Conservation (phyloP, 2,797 vertebrate species). For the Gadopsis marmoratus region DNA sequence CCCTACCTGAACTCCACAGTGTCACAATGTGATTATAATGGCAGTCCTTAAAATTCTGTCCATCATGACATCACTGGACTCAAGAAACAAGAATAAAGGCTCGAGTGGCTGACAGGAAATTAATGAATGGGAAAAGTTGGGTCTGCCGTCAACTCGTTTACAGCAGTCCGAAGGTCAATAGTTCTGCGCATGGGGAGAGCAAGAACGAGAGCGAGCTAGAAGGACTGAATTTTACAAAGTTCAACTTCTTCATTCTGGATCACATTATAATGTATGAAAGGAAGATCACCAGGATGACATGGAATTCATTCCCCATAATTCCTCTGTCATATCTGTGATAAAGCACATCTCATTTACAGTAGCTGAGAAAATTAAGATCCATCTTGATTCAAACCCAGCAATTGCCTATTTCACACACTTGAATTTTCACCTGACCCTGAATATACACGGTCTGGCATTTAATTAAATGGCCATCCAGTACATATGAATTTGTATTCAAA, state of each 20-base stretch:
- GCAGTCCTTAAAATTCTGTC: slow-evolving; percentile 8
- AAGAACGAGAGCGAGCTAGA: background rate
- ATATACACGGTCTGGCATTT: slow-evolving; percentile 50
- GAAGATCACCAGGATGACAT: slow-evolving; percentile 55
- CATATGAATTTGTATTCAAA: slow-evolving; percentile 60
- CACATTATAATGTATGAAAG: slow-evolving; percentile 56
- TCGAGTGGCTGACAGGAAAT: slow-evolving; percentile 30
- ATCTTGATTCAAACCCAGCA: slow-evolving; percentile 39
- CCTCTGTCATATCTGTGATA: slow-evolving; percentile 66
- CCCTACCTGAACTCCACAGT: background rate
- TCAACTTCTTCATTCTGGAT: slow-evolving; percentile 48
- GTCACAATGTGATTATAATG: background rate
- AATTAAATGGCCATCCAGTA: slow-evolving; percentile 61
- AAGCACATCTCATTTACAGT: slow-evolving; percentile 73
- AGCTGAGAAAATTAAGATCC: slow-evolving; percentile 65
- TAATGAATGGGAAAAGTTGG: slow-evolving; percentile 29
- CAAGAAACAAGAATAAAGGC: slow-evolving; percentile 3
- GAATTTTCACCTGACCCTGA: slow-evolving; percentile 67
- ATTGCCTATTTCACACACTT: slow-evolving; percentile 65
- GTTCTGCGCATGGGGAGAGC: slow-evolving; percentile 12
- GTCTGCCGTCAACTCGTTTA: slow-evolving; percentile 41
- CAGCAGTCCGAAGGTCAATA: slow-evolving; percentile 52
- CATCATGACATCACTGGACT: slow-evolving; percentile 21
- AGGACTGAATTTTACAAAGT: slow-evolving; percentile 25
- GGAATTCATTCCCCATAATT: slow-evolving; percentile 66